These are phyloP conservation scores for Caenorhabditis briggsae DNA, from an alignment of 1,140 invertebrate species.

Conservation along the genomic window DNA sequence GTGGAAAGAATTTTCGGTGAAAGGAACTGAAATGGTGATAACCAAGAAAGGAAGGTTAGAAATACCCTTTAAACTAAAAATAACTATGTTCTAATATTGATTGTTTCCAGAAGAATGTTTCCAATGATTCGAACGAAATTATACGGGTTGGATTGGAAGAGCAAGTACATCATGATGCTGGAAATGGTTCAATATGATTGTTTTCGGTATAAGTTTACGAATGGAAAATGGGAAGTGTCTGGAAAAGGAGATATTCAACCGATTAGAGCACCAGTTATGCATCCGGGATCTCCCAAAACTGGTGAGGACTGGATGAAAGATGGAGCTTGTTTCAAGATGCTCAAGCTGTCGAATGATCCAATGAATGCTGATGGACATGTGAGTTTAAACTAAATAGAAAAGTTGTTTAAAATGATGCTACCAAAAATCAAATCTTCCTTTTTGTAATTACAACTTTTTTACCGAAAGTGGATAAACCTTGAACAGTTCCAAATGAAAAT, in stretches of 20 bases:
- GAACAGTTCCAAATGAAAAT: no score
- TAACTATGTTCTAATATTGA: not conserved
- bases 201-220: not conserved
- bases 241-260: not conserved
- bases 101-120: slow-evolving; percentile 28
- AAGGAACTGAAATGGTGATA: slow-evolving; percentile 18
- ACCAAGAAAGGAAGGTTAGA: slow-evolving; percentile 7
- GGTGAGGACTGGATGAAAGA: slow-evolving; percentile 1
- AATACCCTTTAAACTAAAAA: not conserved
- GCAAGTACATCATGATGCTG: slow-evolving; percentile 8
- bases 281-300: not conserved
- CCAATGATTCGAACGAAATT: not conserved
- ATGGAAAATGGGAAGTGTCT: not conserved
- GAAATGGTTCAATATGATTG: not conserved
- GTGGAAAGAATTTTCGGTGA: not conserved
- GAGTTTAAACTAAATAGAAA: not conserved
- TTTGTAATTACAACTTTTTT: no score
- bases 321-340: not conserved
- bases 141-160: not conserved
- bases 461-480: no score
- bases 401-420: not conserved
- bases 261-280: not conserved
- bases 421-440: no score
- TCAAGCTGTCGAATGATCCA: not conserved
- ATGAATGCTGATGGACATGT: not conserved